Conservation (phyloP, 2,797 vertebrate species). For the Decapterus maruadsi region DNA sequence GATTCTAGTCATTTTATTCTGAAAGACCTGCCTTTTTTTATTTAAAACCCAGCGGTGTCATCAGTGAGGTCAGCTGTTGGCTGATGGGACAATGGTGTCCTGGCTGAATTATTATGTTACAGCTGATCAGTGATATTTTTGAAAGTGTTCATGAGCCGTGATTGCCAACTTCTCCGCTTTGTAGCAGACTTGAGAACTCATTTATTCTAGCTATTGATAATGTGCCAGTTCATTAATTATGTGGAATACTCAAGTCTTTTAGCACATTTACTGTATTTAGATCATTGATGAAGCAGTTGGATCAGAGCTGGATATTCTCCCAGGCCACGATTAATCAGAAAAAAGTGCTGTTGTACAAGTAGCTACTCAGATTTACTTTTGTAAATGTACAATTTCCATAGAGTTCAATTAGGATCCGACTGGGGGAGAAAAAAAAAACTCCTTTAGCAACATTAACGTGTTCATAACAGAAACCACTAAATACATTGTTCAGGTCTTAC, state of each 20-base stretch:
- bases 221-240: slow-evolving; percentile 58
- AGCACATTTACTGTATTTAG: slow-evolving; percentile 61
- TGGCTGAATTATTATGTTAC: slow-evolving; percentile 33
- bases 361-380: slow-evolving; percentile 34
- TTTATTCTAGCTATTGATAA: slow-evolving; percentile 64
- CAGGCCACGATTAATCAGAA: slow-evolving; percentile 50
- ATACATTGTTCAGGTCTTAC: slow-evolving; percentile 9
- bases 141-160: slow-evolving; percentile 20
- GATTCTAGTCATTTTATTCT: background rate
- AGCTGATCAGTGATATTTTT: slow-evolving; percentile 50
- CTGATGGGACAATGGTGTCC: slow-evolving; percentile 17
- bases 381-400: slow-evolving; percentile 11
- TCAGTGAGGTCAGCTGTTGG: slow-evolving; percentile 9
- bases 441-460: slow-evolving; percentile 21
- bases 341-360: slow-evolving; percentile 38
- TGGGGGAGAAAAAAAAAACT: slow-evolving; percentile 27
- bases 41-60: slow-evolving; percentile 9
- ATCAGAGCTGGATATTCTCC: slow-evolving; percentile 46
- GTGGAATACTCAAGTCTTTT: slow-evolving; percentile 53
- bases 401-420: slow-evolving; percentile 1
- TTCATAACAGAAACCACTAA: slow-evolving; percentile 35
- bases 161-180: slow-evolving; percentile 53
- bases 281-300: slow-evolving; percentile 60
- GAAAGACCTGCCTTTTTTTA: slow-evolving; percentile 3
- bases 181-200: slow-evolving; percentile 42